phyloP scores from a whole-genome alignment of 2,888 invertebrate species.

The Caenorhabditis drosophilae region DNA sequence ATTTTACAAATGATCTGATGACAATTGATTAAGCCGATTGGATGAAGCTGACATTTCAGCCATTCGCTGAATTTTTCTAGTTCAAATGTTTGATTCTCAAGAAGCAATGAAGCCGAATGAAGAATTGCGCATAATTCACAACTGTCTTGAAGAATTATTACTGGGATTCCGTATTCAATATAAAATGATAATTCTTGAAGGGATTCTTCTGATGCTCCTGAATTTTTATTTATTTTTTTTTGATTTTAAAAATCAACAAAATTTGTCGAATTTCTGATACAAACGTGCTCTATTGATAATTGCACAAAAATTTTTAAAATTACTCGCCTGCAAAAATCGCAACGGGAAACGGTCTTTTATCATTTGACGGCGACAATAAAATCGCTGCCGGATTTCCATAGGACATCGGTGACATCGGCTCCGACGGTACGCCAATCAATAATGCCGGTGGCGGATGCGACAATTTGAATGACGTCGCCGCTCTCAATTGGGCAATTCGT shows the following conservation, averaged over 20 bases:
- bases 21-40: conserved; percentile 15
- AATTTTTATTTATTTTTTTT: conserved; percentile 4
- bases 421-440: conserved; percentile 63
- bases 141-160: conserved; percentile 56
- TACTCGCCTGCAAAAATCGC: conserved; percentile 56
- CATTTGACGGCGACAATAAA: conserved; percentile 50
- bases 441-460: conserved; percentile 64
- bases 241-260: conserved; percentile 3
- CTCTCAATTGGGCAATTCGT: conserved; percentile 33
- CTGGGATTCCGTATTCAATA: conserved; percentile 62
- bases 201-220: conserved; percentile 53
- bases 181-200: conserved; percentile 57
- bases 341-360: conserved; percentile 59
- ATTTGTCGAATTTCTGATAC: background rate
- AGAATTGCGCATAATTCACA: conserved; percentile 64
- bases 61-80: conserved; percentile 43
- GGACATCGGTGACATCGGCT: conserved; percentile 48
- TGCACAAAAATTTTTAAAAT: background rate
- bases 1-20: conserved; percentile 20
- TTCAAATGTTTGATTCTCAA: conserved; percentile 52
- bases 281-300: too few relatives aligned
- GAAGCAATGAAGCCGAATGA: conserved; percentile 52
- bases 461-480: conserved; percentile 53
- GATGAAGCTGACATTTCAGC: conserved; percentile 20
- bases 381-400: conserved; percentile 40